phyloP scores from a whole-genome alignment of 2,113 vertebrate genomes.

The Phocoena phocoena region DNA sequence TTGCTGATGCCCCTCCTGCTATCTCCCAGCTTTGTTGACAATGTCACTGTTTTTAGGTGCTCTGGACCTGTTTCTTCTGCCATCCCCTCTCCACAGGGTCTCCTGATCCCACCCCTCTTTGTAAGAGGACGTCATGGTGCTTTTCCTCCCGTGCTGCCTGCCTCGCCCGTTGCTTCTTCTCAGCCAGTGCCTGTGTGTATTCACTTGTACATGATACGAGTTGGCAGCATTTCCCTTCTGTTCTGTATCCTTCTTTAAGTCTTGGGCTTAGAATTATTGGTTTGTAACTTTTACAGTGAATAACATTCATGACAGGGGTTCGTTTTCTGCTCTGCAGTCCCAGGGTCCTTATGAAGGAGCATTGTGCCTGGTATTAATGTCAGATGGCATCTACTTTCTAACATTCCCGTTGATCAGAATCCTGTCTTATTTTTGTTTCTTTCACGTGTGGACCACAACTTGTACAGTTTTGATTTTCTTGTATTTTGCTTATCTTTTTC shows the following conservation, averaged over 20 bases:
- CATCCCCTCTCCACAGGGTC: not conserved
- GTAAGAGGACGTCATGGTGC: not conserved
- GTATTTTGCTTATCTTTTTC: not conserved
- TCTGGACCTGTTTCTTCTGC: not conserved
- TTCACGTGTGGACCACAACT: fast-evolving
- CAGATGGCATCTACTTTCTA: not conserved
- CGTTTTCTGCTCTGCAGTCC: not conserved
- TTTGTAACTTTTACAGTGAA: not conserved
- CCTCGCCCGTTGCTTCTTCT: not conserved
- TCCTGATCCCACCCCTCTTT: not conserved
- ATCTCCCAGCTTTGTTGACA: too few relatives aligned
- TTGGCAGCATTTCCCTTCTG: not conserved
- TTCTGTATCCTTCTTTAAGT: not conserved
- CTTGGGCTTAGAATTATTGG: not conserved
- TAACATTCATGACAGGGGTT: not conserved
- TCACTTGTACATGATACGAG: not conserved
- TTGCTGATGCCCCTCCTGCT: not conserved
- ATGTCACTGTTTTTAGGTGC: too few relatives aligned
- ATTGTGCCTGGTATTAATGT: not conserved
- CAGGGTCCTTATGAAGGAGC: not conserved
- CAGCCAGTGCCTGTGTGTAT: not conserved
- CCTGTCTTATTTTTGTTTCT: too few relatives aligned
- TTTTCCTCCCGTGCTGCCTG: not conserved
- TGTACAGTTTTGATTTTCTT: not conserved
- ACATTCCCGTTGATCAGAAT: not conserved